phyloP scores from a whole-genome alignment of 2,888 invertebrate species.

The Hydrotaea diabolus region DNA sequence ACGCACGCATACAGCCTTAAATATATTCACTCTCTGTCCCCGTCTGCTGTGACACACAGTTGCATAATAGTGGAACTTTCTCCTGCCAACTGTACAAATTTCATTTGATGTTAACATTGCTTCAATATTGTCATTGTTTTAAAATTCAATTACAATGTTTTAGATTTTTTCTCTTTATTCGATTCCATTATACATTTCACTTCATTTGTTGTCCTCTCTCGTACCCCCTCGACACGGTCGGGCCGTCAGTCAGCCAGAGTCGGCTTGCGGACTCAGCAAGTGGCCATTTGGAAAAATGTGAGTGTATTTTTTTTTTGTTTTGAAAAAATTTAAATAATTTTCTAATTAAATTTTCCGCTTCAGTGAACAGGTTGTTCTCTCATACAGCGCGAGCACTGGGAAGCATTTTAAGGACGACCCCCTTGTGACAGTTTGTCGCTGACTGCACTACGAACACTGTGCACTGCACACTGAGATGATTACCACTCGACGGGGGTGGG shows the following conservation, averaged over 20 bases:
- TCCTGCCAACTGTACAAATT: neutral
- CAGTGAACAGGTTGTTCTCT: constrained; percentile 7
- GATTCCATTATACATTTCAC: too few species aligned
- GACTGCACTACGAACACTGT: too few species aligned
- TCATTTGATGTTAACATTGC: neutral
- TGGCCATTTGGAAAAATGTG: constrained; percentile 33
- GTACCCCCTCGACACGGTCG: neutral
- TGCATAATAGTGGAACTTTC: neutral
- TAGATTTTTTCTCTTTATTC: constrained; percentile 46
- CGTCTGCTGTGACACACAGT: too few species aligned
- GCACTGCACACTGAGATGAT: too few species aligned
- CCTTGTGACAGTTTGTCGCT: neutral
- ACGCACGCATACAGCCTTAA: constrained; percentile 50
- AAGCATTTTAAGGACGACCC: neutral
- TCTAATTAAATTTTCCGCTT: constrained; percentile 26
- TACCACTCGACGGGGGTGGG: too few species aligned
- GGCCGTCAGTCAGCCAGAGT: neutral
- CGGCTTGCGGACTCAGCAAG: constrained; percentile 11
- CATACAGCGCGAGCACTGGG: neutral
- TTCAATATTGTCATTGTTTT: constrained; percentile 61
- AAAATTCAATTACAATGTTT: constrained; percentile 62
- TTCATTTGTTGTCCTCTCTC: neutral
- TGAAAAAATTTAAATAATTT: constrained; percentile 21
- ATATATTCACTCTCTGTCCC: neutral
- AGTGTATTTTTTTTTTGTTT: neutral